Evolutionary conservation across 1,140 invertebrate genomes (phyloP).

Genomic region (Ylistrum balloti): DNA sequence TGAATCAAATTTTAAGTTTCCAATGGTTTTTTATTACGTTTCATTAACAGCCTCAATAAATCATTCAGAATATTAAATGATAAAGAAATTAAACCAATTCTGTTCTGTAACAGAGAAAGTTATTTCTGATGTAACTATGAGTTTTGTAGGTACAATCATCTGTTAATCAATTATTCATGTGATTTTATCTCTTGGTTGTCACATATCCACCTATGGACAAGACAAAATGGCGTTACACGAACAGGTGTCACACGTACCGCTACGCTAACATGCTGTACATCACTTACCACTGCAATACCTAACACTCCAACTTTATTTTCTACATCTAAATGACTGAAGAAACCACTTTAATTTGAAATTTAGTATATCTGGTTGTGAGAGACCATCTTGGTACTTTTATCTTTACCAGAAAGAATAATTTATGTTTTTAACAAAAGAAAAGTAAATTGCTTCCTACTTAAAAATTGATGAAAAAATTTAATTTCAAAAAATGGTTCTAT

Average conservation of each 20-base stretch:
- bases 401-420: background rate
- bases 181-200: background rate
- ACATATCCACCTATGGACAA: background rate
- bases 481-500: background rate
- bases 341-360: background rate
- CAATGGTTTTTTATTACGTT: too few species aligned
- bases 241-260: background rate
- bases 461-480: conserved; percentile 22
- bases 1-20: too few species aligned
- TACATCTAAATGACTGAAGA: background rate
- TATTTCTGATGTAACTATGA: too few species aligned
- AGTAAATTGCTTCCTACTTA: conserved; percentile 1
- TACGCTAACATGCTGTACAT: background rate
- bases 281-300: background rate
- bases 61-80: too few species aligned
- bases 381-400: background rate
- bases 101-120: too few species aligned
- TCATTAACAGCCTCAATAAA: too few species aligned
- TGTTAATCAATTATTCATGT: background rate
- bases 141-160: too few species aligned
- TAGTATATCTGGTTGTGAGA: background rate
- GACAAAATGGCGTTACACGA: background rate
- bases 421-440: background rate
- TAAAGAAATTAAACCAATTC: too few species aligned
- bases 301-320: background rate